Evolutionary conservation across 2,888 invertebrate genomes (phyloP).

Genomic region (Euclidia mi): DNA sequence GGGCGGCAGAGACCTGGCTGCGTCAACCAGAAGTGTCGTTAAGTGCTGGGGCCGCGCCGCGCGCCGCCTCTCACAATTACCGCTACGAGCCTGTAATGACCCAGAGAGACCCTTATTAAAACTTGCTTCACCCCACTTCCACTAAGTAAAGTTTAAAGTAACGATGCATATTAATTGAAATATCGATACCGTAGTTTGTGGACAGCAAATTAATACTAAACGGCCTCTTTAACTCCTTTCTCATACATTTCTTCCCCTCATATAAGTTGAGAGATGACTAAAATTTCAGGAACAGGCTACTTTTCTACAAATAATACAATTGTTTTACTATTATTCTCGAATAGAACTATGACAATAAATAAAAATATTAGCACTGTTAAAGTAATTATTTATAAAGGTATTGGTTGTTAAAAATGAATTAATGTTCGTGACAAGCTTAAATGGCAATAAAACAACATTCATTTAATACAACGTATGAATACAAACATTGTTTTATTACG

Average conservation of each 20-base stretch:
- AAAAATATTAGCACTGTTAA: not conserved
- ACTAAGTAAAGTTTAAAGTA: slow-evolving; percentile 80
- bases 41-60: slow-evolving; percentile 72
- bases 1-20: slow-evolving; percentile 61
- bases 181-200: slow-evolving; percentile 75
- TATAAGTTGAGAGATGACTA: not conserved
- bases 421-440: slow-evolving; percentile 38
- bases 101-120: slow-evolving; percentile 85
- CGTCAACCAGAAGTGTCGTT: slow-evolving; percentile 78
- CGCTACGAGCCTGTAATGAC: slow-evolving; percentile 82
- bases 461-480: slow-evolving; percentile 51
- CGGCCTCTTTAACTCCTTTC: slow-evolving; percentile 35
- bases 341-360: too few species aligned
- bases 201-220: slow-evolving; percentile 52
- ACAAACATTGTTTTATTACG: slow-evolving; percentile 53
- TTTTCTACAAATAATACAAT: too few species aligned
- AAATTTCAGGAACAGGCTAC: not conserved
- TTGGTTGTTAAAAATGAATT: slow-evolving; percentile 34
- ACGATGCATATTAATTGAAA: slow-evolving; percentile 83
- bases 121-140: slow-evolving; percentile 78
- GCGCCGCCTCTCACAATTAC: slow-evolving; percentile 81
- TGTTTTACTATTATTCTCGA: too few species aligned
- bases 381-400: slow-evolving; percentile 7
- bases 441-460: slow-evolving; percentile 38
- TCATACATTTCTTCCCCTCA: slow-evolving; percentile 6